These are phyloP conservation scores for Lypha dubia DNA, from an alignment of 2,888 invertebrate genomes.

Conservation along the genomic window DNA sequence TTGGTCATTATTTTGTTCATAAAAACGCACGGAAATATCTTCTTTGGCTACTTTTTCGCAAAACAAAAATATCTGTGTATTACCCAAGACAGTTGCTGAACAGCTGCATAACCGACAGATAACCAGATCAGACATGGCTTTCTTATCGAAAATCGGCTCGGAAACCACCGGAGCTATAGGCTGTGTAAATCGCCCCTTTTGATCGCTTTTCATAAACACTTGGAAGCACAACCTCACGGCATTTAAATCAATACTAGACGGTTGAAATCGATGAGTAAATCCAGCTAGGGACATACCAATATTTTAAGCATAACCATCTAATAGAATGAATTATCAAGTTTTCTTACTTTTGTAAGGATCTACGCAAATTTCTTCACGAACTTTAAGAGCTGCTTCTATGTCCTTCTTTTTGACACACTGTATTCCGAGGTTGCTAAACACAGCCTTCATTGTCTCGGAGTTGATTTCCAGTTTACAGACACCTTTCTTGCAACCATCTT, in stretches of 20 bases:
- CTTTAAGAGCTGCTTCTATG: conserved; percentile 91
- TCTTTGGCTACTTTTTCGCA: conserved; percentile 97
- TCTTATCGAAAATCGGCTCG: conserved; percentile 97
- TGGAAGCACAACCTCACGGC: conserved; percentile 97
- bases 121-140: conserved; percentile 96
- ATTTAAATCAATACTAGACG: conserved; percentile 96
- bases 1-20: conserved; percentile 88
- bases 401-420: conserved; percentile 98
- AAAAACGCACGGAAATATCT: conserved; percentile 95
- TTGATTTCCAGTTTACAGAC: conserved; percentile 93
- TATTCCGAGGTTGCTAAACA: conserved; percentile 96
- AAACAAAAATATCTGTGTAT: conserved; percentile 95
- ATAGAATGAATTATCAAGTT: conserved; percentile 71
- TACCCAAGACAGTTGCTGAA: conserved; percentile 92
- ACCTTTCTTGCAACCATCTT: conserved; percentile 95
- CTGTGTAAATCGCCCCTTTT: conserved; percentile 88
- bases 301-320: conserved; percentile 30
- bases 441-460: conserved; percentile 90
- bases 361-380: conserved; percentile 92
- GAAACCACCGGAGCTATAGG: conserved; percentile 92
- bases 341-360: conserved; percentile 96
- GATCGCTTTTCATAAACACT: conserved; percentile 91
- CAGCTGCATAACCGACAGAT: conserved; percentile 95
- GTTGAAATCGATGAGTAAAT: conserved; percentile 91
- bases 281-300: conserved; percentile 88